These are phyloP conservation scores for Phalacrocorax pelagicus DNA, from an alignment of 2,113 vertebrate species.

Conservation along the genomic window DNA sequence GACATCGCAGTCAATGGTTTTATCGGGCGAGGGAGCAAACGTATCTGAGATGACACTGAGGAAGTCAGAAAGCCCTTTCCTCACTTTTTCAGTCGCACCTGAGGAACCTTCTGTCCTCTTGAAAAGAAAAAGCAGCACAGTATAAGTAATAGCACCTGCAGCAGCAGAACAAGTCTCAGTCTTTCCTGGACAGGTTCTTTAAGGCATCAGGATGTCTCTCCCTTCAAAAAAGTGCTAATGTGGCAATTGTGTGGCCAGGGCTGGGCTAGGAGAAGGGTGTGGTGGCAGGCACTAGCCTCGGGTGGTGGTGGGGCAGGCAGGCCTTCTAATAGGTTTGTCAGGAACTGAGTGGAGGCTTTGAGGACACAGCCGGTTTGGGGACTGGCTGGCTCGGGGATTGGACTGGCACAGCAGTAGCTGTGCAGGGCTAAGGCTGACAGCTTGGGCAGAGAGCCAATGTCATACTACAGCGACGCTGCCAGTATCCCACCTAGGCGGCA, in stretches of 20 bases:
- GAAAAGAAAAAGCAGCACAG: background rate
- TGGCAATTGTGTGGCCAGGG: accelerated
- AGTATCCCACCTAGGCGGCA: accelerated
- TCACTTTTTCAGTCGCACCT: slow-evolving; percentile 92
- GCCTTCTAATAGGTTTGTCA: background rate
- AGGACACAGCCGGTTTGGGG: background rate
- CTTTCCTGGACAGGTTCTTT: background rate
- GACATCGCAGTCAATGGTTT: slow-evolving; percentile 97
- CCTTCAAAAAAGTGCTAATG: background rate
- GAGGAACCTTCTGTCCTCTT: slow-evolving; percentile 88
- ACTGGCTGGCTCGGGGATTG: background rate
- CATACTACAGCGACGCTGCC: background rate
- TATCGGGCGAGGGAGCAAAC: slow-evolving; percentile 93
- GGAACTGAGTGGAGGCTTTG: background rate
- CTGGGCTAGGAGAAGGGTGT: background rate
- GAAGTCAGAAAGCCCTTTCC: slow-evolving; percentile 93
- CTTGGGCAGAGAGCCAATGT: accelerated
- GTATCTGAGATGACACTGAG: slow-evolving; percentile 96
- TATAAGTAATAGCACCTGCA: background rate
- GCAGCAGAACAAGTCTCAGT: background rate
- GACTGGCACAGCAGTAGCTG: background rate
- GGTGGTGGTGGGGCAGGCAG: too few species aligned
- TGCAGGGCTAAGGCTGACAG: background rate
- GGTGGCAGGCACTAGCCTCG: background rate
- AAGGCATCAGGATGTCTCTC: background rate